Conservation (phyloP, 1,140 invertebrate genomes). For the Lepidotrigona ventralis region DNA sequence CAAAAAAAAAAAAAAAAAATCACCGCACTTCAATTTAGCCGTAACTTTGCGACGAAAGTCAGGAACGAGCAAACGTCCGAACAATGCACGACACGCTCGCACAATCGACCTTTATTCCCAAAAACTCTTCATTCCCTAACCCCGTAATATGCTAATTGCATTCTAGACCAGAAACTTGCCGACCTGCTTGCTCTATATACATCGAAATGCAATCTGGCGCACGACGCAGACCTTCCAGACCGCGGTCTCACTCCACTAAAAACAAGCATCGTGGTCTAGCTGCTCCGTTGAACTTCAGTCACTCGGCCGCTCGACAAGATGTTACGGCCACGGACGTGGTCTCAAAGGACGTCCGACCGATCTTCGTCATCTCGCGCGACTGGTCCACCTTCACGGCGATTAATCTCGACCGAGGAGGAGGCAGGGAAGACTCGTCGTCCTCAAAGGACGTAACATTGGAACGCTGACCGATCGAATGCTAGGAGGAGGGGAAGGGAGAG, state of each 20-base stretch:
- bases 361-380: conserved; percentile 51
- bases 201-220: not conserved
- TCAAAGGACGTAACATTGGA: conserved; percentile 47
- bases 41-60: not conserved
- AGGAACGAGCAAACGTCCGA: not conserved
- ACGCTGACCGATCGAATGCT: conserved; percentile 33
- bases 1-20: no score
- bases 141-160: not conserved
- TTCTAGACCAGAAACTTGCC: not conserved
- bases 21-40: not conserved
- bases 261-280: not conserved
- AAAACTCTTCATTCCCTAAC: not conserved
- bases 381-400: conserved; percentile 55
- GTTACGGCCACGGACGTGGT: conserved; percentile 5
- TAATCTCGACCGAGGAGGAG: conserved; percentile 56
- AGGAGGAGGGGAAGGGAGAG: no score
- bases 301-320: conserved; percentile 16
- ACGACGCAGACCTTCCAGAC: not conserved
- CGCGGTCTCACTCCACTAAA: not conserved
- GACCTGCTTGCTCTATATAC: not conserved
- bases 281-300: conserved; percentile 12
- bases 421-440: conserved; percentile 20
- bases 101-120: not conserved
- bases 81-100: not conserved
- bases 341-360: conserved; percentile 50